phyloP scores from a whole-genome alignment of 2,888 invertebrate species.

The Morpho helenor region DNA sequence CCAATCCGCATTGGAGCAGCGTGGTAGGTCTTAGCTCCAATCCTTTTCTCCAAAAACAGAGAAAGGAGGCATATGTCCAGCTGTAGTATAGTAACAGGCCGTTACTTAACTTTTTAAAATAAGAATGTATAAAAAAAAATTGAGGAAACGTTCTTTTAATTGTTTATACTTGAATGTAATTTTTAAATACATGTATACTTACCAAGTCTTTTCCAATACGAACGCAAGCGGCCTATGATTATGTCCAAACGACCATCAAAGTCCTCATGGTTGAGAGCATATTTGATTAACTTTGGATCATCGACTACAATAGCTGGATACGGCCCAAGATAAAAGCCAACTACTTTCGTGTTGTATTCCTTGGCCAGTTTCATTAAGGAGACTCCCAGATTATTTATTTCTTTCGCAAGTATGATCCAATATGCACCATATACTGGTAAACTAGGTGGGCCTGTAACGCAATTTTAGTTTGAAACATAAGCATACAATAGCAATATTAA shows the following conservation, averaged over 20 bases:
- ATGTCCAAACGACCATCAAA: conserved; percentile 81
- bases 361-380: conserved; percentile 70
- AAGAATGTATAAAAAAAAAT: too few species aligned
- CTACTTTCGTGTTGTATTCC: conserved; percentile 79
- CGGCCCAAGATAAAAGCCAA: conserved; percentile 79
- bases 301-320: conserved; percentile 72
- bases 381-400: conserved; percentile 71
- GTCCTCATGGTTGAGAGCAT: conserved; percentile 77
- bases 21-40: too few species aligned
- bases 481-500: too few species aligned
- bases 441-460: conserved; percentile 77
- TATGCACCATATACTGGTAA: conserved; percentile 82
- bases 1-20: too few species aligned
- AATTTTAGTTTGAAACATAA: too few species aligned
- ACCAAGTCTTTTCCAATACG: conserved; percentile 77
- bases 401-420: conserved; percentile 73
- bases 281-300: conserved; percentile 74
- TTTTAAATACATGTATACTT: conserved; percentile 26
- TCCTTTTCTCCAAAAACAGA: too few species aligned
- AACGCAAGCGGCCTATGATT: conserved; percentile 67
- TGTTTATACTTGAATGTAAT: background rate
- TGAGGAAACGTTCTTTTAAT: background rate
- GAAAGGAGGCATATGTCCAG: too few species aligned
- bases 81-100: too few species aligned
- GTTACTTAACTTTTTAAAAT: too few species aligned